A percentile compares a stretch with the other conserved stretches of the same genome.
These are phyloP conservation scores for Diachasma alloeum DNA, from an alignment of 1,140 invertebrate genomes.

Conservation along the genomic window DNA sequence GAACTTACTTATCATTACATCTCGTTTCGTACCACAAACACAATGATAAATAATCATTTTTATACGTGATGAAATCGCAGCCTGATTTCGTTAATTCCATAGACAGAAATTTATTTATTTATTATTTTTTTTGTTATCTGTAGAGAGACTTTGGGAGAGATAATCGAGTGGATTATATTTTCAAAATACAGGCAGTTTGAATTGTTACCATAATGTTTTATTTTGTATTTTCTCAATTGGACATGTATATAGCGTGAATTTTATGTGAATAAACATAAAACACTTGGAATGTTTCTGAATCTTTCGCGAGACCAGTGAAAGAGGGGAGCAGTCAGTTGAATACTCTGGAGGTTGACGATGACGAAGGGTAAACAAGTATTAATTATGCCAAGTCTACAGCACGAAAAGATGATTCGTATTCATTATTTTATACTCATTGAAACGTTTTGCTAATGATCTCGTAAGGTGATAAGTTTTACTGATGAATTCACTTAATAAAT, in stretches of 20 bases:
- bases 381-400: neutral
- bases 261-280: neutral
- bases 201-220: neutral
- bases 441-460: neutral
- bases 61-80: neutral
- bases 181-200: neutral
- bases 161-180: neutral
- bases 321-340: neutral
- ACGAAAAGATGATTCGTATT: neutral
- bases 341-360: neutral
- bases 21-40: neutral
- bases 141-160: neutral
- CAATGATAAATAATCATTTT: neutral
- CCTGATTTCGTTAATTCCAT: neutral
- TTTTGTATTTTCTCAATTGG: neutral
- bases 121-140: neutral
- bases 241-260: neutral
- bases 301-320: neutral
- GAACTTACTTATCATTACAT: neutral
- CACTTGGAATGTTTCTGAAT: neutral
- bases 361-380: neutral
- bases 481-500: neutral
- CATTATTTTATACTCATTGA: neutral
- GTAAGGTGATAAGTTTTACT: neutral
- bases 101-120: constrained; percentile 1